Conservation (phyloP, 1,140 invertebrate species). For the Trachymyrmex cornetzi region DNA sequence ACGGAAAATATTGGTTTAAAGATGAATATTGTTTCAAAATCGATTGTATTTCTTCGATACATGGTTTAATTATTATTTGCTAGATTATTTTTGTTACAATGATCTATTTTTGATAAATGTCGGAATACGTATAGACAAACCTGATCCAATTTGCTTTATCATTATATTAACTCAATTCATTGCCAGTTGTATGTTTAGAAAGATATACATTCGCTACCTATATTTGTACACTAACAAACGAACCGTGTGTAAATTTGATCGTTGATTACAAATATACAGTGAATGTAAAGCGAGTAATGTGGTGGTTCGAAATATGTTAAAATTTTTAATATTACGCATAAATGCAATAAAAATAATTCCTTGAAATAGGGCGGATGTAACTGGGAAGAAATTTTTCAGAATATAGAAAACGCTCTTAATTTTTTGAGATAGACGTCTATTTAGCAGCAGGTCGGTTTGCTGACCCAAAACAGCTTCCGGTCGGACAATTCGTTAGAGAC, state of each 20-base stretch:
- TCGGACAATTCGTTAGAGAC: constrained; percentile 80
- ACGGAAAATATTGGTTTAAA: background rate
- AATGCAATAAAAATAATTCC: background rate
- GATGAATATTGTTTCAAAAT: background rate
- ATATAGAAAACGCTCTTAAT: constrained; percentile 20
- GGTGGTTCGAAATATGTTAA: background rate
- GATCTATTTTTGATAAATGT: constrained; percentile 33
- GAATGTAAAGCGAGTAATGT: background rate
- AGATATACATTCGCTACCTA: constrained; percentile 35
- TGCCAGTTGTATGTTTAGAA: constrained; percentile 40
- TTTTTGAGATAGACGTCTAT: constrained; percentile 57
- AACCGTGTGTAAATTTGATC: constrained; percentile 25
- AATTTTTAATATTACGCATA: constrained; percentile 5
- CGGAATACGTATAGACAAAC: background rate
- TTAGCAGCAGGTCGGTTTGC: constrained; percentile 65
- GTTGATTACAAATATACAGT: constrained; percentile 23
- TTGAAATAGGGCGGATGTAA: background rate
- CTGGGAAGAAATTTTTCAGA: background rate
- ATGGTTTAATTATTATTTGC: constrained; percentile 6
- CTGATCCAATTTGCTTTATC: constrained; percentile 15
- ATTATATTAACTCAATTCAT: constrained; percentile 33
- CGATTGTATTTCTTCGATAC: background rate
- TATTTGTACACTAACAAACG: constrained; percentile 42
- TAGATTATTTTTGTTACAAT: constrained; percentile 31
- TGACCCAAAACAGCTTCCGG: constrained; percentile 69